Evolutionary conservation across 2,888 invertebrate species (phyloP), one percentile per base, ranked within the genome.

Genomic region (Calameuta filiformis): DNA sequence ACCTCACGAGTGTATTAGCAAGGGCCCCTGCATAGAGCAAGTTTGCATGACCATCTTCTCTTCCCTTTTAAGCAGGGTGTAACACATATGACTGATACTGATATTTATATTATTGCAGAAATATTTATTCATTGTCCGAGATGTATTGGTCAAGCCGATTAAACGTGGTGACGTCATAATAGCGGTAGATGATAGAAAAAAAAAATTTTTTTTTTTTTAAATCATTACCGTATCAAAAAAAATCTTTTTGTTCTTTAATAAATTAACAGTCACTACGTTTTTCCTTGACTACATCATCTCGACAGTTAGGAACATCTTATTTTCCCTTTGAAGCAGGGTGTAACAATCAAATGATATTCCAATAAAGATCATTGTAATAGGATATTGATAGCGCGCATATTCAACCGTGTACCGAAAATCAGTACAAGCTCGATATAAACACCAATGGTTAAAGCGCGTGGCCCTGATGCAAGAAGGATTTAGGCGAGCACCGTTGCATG

Each of bases 21-120:
- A 82, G 85, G 87, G 84, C 80, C 84, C 83, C 76, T 79, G 85
- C 81, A 82, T 81, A 89, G 89, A 89, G 89, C 89, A 89, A 87
- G 84, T 82, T 88, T 82, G 86, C 87, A 89, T 89, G 88, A 89
- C 86, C 88, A 89, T 85, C 87, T 87, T 83, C 69, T 83, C 79
- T 84, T 87, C 88, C 89, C 86, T 88, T 89, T 89, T 81, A 88
- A 83, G 85, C 89, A 89, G 89, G 90, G 89, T 89, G 83, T 85
- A 87, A 88, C 78, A 87, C 81, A 85, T 80, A 81, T 81, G 83
- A 84, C 83, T 87, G 88, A 90, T 90, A 90, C 89, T 90, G 90
- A 89, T 88, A 88, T 87, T 86, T 87, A 87, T 87, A 87, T 83
- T 87, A 86, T 87, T 88, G 86, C 84, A 86, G 84, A 88, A 86